phyloP scores from a whole-genome alignment of 2,113 vertebrate genomes.

The Strix uralensis region DNA sequence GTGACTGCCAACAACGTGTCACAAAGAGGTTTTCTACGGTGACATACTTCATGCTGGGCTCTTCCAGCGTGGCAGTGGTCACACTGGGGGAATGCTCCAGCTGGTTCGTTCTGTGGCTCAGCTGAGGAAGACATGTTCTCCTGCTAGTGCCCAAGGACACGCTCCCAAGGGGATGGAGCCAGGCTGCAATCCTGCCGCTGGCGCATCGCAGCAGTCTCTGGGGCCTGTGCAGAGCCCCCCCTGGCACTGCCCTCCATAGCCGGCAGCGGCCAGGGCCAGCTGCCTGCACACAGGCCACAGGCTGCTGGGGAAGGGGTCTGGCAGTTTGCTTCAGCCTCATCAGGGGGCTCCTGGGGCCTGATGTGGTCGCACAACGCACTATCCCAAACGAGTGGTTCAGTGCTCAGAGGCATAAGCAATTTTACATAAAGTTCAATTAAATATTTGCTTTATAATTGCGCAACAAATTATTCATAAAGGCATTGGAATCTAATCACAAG shows the following conservation, averaged over 20 bases:
- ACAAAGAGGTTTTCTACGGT: background rate
- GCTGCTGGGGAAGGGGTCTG: background rate
- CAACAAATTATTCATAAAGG: conserved; percentile 74
- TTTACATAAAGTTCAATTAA: conserved; percentile 70
- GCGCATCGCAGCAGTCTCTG: background rate
- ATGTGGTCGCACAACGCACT: background rate
- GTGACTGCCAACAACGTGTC: background rate
- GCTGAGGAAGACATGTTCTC: background rate
- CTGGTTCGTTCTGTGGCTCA: background rate
- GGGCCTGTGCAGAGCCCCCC: background rate
- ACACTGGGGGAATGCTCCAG: background rate
- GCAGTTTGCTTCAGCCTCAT: background rate
- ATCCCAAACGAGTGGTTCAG: background rate
- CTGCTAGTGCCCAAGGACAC: background rate
- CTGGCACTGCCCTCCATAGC: background rate
- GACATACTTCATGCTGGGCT: background rate
- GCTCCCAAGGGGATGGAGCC: background rate
- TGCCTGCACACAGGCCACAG: background rate
- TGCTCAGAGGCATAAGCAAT: conserved; percentile 54
- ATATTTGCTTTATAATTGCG: conserved; percentile 73
- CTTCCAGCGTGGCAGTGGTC: background rate
- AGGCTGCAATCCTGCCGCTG: background rate
- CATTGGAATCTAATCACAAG: conserved; percentile 58
- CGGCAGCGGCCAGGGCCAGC: background rate
- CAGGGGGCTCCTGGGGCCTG: background rate